A percentile compares a stretch with the other conserved stretches of the same genome.
These are phyloP conservation scores for Rhaphigaster nebulosa DNA, from an alignment of 2,888 invertebrate genomes.

Conservation along the genomic window DNA sequence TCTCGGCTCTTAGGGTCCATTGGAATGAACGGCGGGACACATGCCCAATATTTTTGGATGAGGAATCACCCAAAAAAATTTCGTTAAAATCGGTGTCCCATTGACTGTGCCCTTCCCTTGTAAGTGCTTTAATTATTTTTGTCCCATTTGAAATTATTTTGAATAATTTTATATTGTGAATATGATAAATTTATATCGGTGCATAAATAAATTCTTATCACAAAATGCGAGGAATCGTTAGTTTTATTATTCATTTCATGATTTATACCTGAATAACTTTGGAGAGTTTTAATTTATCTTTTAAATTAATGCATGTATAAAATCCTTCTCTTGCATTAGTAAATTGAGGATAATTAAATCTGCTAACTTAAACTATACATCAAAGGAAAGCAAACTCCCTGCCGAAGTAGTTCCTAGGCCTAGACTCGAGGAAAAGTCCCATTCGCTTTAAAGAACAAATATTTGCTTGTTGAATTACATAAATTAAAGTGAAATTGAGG, in stretches of 20 bases:
- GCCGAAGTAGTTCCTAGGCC: not conserved
- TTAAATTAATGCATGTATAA: not conserved
- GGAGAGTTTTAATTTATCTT: not conserved
- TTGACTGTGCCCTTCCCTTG: too few relatives aligned
- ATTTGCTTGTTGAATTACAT: constrained; percentile 43
- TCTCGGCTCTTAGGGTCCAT: too few relatives aligned
- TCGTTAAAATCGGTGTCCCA: too few relatives aligned
- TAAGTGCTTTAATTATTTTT: not conserved
- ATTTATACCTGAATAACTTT: not conserved
- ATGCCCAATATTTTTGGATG: too few relatives aligned
- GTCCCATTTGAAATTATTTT: not conserved
- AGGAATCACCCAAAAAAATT: too few relatives aligned
- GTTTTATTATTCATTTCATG: not conserved
- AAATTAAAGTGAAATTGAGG: constrained; percentile 25
- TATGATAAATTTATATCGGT: too few relatives aligned
- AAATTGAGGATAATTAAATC: constrained; percentile 9
- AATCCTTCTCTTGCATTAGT: not conserved
- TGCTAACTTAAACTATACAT: constrained; percentile 13
- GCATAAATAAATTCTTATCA: not conserved
- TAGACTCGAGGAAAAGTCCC: not conserved
- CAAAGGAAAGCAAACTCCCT: not conserved
- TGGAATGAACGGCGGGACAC: too few relatives aligned
- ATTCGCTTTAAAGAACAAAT: not conserved
- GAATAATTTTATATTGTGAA: not conserved
- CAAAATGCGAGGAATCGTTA: not conserved